Conservation (phyloP, 2,888 invertebrate species). For the Hylaea fasciaria region DNA sequence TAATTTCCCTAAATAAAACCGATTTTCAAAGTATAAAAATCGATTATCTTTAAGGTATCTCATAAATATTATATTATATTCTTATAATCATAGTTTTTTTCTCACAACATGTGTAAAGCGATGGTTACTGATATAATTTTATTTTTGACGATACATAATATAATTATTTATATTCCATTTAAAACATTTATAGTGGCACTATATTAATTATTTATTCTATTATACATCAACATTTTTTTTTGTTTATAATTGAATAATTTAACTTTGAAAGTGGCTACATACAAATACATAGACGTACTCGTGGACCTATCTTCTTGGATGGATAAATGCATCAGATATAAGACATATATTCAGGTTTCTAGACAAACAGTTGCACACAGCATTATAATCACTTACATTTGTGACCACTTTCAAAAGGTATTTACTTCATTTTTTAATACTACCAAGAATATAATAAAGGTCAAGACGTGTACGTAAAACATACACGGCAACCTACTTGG, state of each 20-base stretch:
- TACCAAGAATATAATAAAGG: slow-evolving; percentile 9
- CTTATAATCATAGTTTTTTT: slow-evolving; percentile 21
- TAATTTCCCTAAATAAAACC: background rate
- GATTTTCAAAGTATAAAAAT: slow-evolving; percentile 10
- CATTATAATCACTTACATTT: background rate
- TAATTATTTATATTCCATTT: slow-evolving; percentile 17
- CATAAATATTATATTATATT: background rate
- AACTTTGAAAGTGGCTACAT: slow-evolving; percentile 9
- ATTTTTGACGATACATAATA: slow-evolving; percentile 3
- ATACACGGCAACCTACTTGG: slow-evolving; percentile 33
- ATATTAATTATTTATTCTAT: slow-evolving; percentile 2
- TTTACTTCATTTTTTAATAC: background rate
- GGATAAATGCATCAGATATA: background rate
- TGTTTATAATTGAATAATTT: background rate
- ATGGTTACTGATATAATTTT: slow-evolving; percentile 42
- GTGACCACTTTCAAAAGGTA: slow-evolving; percentile 5
- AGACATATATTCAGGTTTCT: background rate
- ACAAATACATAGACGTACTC: no score
- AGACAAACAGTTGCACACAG: no score
- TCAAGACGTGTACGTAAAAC: slow-evolving; percentile 20
- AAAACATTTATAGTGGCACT: slow-evolving; percentile 21
- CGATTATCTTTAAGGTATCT: slow-evolving; percentile 2
- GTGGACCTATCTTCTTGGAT: background rate
- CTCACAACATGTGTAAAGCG: slow-evolving; percentile 58
- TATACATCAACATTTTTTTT: slow-evolving; percentile 7